Evolutionary conservation across 2,113 vertebrate species (phyloP), one percentile per base, ranked within the genome.

Genomic region (Trinectes maculatus): DNA sequence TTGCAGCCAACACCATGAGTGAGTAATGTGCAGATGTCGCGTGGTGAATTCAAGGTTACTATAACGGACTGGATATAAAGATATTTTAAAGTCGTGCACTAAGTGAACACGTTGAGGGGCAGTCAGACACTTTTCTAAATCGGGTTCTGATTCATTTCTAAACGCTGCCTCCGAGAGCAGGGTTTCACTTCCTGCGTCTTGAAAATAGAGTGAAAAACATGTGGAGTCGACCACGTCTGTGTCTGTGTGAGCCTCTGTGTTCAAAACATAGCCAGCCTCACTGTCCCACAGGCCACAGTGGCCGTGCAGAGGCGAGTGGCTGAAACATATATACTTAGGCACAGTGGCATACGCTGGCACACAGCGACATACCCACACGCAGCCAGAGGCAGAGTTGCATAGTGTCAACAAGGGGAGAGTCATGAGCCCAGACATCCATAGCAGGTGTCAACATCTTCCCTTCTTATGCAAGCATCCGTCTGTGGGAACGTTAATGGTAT

Each of bases 201-300:
- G 76, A 77, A 91, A 89, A 87, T 87, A 85, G 79, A 87, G 80
- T 79, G 81, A 65, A 86, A 88, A 87, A 83, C 72, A 80, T 69
- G 73, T 64, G 5, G 57, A 86, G 82, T 83, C 40, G 75, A 89
- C 44, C 85, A 81, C 84, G 82, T 80, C 82, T 87, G 77, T 91
- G 82, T 91, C 87, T 88, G 74, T 77, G 83, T 74, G 82, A 68
- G 76, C 74, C 64, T 42, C 82, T 81, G 44, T 19, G 47, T 82
- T 84, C 57, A 66, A 80, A 84, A 87, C 43, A 71, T 77, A 86
- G 79, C 79, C 71, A 74, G 74, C 63, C 22, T 81, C 79, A 79
- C 33, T 67, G 75, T 82, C 87, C 85, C 76, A 87, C 80, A 83
- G 89, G 89, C 86, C 88, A 82, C 85, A 80, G 85, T 77, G 84